Conservation (phyloP, 2,888 invertebrate genomes). For the Caenorhabditis panamensis region DNA sequence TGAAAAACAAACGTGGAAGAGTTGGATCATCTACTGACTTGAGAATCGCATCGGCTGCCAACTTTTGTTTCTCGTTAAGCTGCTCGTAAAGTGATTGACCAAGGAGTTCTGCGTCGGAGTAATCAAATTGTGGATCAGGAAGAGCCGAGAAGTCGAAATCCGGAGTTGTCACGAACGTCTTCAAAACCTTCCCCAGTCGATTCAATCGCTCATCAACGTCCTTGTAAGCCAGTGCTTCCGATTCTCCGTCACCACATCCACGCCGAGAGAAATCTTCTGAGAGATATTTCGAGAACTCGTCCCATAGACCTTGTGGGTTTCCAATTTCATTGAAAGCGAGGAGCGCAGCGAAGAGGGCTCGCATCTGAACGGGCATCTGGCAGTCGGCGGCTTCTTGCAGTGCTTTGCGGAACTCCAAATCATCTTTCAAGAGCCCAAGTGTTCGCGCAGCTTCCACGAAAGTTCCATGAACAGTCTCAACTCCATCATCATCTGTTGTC, state of each 20-base stretch:
- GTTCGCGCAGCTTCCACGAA: constrained; percentile 51
- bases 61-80: constrained; percentile 43
- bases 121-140: no score
- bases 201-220: neutral
- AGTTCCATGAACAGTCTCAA: neutral
- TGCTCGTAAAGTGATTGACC: neutral
- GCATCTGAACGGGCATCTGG: constrained; percentile 13
- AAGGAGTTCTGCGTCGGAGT: no score
- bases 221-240: constrained; percentile 33
- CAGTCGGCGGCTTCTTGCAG: constrained; percentile 39
- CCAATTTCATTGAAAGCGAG: constrained; percentile 12
- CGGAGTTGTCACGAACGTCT: neutral
- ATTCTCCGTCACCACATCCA: neutral
- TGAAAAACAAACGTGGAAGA: constrained; percentile 69
- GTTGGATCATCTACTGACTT: neutral
- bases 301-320: constrained; percentile 22
- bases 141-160: neutral
- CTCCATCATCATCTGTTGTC: neutral
- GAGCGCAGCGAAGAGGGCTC: constrained; percentile 35
- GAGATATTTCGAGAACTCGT: neutral
- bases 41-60: constrained; percentile 4
- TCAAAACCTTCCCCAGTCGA: no score
- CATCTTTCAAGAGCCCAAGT: constrained; percentile 39
- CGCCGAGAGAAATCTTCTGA: neutral
- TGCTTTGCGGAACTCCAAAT: neutral